Evolutionary conservation across 2,797 vertebrate species (phyloP).

Genomic region (Acanthopagrus latus): DNA sequence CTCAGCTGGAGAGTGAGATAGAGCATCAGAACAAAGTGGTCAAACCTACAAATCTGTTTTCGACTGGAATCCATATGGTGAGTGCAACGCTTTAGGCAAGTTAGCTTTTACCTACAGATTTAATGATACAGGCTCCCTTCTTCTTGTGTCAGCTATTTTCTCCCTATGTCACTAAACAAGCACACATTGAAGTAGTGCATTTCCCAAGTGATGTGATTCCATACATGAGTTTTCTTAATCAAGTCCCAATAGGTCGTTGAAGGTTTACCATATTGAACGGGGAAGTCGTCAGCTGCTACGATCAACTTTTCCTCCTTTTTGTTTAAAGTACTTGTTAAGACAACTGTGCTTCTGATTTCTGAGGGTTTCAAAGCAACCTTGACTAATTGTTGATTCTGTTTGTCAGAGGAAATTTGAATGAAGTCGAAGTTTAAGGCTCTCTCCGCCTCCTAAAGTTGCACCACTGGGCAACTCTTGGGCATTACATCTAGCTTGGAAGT

Average conservation of each 20-base stretch:
- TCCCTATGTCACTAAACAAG: no score
- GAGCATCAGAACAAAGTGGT: conserved; percentile 92
- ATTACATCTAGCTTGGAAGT: no score
- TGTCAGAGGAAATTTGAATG: background rate
- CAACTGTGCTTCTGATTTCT: background rate
- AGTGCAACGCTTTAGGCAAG: conserved; percentile 62
- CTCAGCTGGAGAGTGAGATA: conserved; percentile 92
- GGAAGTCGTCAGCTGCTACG: background rate
- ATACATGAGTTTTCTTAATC: background rate
- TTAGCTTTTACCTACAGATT: background rate
- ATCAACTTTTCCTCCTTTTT: background rate
- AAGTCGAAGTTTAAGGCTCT: background rate
- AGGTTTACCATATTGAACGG: background rate
- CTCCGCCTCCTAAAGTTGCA: background rate
- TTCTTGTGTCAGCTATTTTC: background rate
- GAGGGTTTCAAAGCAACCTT: background rate
- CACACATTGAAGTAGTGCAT: background rate
- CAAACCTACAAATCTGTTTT: conserved; percentile 93
- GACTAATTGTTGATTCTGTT: background rate
- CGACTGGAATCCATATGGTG: conserved; percentile 97
- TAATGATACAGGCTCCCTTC: background rate
- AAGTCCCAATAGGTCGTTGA: background rate
- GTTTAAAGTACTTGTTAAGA: background rate
- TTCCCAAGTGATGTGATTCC: background rate
- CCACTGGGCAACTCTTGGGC: no score